Base-by-base conservation (phyloP, 2,888 invertebrate species). In the Spodoptera picta region DNA sequence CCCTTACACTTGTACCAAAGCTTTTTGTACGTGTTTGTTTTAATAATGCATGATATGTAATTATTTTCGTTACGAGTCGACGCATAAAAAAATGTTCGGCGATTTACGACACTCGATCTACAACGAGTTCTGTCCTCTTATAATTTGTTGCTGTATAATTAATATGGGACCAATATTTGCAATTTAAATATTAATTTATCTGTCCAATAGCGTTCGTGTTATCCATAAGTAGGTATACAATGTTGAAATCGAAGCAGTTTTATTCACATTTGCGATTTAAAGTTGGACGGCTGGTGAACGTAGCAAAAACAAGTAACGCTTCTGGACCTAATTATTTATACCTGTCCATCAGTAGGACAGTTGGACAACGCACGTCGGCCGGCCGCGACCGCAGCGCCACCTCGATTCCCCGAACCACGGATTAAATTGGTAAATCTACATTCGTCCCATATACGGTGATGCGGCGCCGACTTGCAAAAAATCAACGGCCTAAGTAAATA, bases 31-130 rank as follows among this genome's bases (percentile, higher is more conserved):
- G 73, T 86, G 83, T 88, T 90, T 88, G 89, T 87, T 91, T 93
- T 84, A 91, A 94, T 93, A 93, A 94, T 93, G 90, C 92, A 92
- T 93, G 90, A 90, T 82, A 84, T 88, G 90, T 91, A 89, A 91
- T 92, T 92, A 91, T 90, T 92, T 92, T 90, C 83, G 87, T 86
- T 88, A 87, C 86, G 84, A 89, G 79, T 82, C 84, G 83, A 42
- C 55, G 52, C 27, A 48, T 64, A 69, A 88, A 89, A 87, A 88
- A 88, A 85, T 77, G 69, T 66, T 80, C 75, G 77, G 70, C 83
- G 86, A 87, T 89, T 89, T 87, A 88, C 86, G 84, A 84, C 80
- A 84, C 69, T 66, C 65, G 77, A 65, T 62, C 58, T 60, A 56
- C 62, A 71, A 73, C 70, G 57, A 67, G 75, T 75, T 69, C 65